Conservation (phyloP, 30 jellyfish, hydroid and myxozoan genomes). For the Hydra vulgaris region DNA sequence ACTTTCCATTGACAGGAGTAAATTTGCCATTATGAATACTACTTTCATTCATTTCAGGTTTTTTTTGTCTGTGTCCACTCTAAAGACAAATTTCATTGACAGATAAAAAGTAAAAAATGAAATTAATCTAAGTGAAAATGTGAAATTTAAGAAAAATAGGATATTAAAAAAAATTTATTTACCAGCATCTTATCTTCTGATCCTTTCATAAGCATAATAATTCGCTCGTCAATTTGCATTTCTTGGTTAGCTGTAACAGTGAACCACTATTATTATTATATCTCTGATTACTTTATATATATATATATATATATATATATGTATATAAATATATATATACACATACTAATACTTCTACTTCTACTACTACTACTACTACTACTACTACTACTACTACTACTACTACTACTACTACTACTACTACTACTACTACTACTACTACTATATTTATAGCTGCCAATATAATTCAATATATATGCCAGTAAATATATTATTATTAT, state of each 20-base stretch:
- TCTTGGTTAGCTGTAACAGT: conserved; percentile 25
- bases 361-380: too few relatives aligned
- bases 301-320: too few relatives aligned
- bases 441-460: too few relatives aligned
- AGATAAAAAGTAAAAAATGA: neutral
- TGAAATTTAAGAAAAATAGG: neutral
- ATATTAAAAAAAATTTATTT: neutral
- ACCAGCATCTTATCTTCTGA: conserved; percentile 9
- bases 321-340: too few relatives aligned
- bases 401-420: too few relatives aligned
- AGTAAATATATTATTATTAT: too few relatives aligned
- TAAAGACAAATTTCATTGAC: neutral
- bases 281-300: too few relatives aligned
- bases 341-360: too few relatives aligned
- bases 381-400: too few relatives aligned
- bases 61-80: neutral
- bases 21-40: neutral
- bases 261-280: too few relatives aligned
- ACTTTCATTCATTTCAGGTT: neutral
- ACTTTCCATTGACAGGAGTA: neutral
- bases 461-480: too few relatives aligned
- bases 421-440: too few relatives aligned
- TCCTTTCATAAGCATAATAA: conserved; percentile 18
- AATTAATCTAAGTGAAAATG: neutral
- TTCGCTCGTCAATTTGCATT: conserved; percentile 32